A percentile compares a stretch with the other conserved stretches of the same genome.
Evolutionary conservation across 2,888 invertebrate species (phyloP).

Genomic region (Achlya flavicornis): DNA sequence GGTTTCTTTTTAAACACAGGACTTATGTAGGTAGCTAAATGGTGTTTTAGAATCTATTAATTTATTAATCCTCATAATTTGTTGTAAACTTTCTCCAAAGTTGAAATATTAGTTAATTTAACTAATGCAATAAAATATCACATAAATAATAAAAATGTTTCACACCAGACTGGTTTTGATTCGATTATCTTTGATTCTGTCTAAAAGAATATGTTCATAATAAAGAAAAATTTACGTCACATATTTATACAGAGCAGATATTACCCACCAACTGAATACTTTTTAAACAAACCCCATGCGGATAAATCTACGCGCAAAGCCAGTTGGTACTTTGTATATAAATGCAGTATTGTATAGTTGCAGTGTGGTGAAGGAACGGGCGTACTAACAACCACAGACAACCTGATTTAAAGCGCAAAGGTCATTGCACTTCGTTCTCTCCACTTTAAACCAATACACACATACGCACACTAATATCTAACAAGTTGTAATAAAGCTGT

Average conservation of each 20-base stretch:
- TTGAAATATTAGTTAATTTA: not conserved
- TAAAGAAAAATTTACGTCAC: not conserved
- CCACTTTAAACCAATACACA: slow-evolving; percentile 28
- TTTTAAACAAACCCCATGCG: too few species aligned
- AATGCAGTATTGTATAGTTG: slow-evolving; percentile 38
- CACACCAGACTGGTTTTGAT: not conserved
- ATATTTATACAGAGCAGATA: too few species aligned
- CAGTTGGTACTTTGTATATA: slow-evolving; percentile 11
- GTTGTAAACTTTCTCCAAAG: not conserved
- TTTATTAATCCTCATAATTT: not conserved
- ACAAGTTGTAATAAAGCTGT: slow-evolving; percentile 16
- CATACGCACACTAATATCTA: slow-evolving; percentile 20
- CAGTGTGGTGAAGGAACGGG: slow-evolving; percentile 51
- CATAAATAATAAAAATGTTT: not conserved
- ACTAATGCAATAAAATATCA: not conserved
- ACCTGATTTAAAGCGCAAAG: slow-evolving; percentile 69
- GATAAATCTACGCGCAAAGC: not conserved
- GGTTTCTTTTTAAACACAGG: too few species aligned
- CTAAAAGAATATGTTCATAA: not conserved
- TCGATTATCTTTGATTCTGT: not conserved
- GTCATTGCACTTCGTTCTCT: slow-evolving; percentile 51
- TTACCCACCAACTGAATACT: too few species aligned
- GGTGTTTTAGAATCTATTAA: not conserved
- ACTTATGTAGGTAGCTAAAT: not conserved
- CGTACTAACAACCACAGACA: slow-evolving; percentile 65